Evolutionary conservation across 2,113 vertebrate species (phyloP), one percentile per base, ranked within the genome.

Genomic region (Microcebus ravelobensis): DNA sequence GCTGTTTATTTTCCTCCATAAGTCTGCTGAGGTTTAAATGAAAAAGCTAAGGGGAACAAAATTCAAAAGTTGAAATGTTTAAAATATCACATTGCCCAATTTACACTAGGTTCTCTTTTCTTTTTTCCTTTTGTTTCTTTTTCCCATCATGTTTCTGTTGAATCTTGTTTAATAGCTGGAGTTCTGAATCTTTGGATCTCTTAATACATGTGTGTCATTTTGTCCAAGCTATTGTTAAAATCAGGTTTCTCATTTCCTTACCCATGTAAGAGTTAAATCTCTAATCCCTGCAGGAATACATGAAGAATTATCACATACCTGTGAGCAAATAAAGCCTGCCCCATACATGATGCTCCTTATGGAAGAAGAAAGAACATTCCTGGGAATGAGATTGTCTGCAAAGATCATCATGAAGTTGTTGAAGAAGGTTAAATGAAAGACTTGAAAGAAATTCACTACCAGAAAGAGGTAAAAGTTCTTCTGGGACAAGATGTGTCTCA

Each of bases 321-420:
- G 99, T 91, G 99, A 99, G 95, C 99, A 99, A 95, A 99, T 99
- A 98, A 99, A 99, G 90, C 99, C 99, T 8, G 99, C 99, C 97
- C 99, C 99, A 0, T 99, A 99, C 99, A 99, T 99, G 95, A 99
- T 3, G 87, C 99, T 99, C 98, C 98, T 99, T 67, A 98, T 4
- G 68, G 98, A 97, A 6, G 99, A 98, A 14, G 99, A 98, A 85
- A 99, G 98, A 83, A 97, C 98, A 73, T 99, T 95, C 18, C 93
- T 97, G 14, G 99, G 99, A 97, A 99, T 99, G 89, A 99, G 99
- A 92, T 99, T 99, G 93, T 99, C 99, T 0, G 98, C 97, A 93
- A 99, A 99, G 96, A 99, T 99, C 97, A 99, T 98, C 97, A 99
- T 99, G 91, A 99, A 99, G 98, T 99, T 99, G 98, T 96, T 99